A percentile compares a stretch with the other conserved stretches of the same genome.
Conservation (phyloP, 2,797 vertebrate species). For the Pipistrellus pipistrellus region DNA sequence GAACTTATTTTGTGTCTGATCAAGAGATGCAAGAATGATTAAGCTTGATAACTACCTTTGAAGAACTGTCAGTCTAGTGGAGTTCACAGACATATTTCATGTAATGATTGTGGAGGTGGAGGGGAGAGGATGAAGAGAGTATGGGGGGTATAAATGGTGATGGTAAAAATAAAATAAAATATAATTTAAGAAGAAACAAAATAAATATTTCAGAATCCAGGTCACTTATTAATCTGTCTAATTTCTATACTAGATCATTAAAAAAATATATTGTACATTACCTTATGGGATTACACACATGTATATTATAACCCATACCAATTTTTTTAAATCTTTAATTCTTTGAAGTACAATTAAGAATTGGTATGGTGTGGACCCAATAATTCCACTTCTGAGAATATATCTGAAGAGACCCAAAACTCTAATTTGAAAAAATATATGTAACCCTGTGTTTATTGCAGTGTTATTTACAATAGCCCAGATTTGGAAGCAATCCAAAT, state of each 20-base stretch:
- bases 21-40: not conserved
- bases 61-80: not conserved
- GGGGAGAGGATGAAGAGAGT: not conserved
- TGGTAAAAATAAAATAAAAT: not conserved
- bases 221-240: not conserved
- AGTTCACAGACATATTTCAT: not conserved
- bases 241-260: not conserved
- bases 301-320: not conserved
- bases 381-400: not conserved
- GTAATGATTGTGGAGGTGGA: not conserved
- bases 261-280: constrained; percentile 25
- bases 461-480: not conserved
- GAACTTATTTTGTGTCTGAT: not conserved
- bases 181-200: not conserved
- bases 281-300: not conserved
- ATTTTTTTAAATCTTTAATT: not conserved
- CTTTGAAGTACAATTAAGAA: constrained; percentile 24
- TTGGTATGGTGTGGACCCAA: not conserved
- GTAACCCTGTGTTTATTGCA: not conserved
- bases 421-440: not conserved
- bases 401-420: not conserved
- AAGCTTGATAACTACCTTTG: not conserved
- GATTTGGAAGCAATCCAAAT: not conserved
- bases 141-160: not conserved
- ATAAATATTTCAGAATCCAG: not conserved